phyloP scores from a whole-genome alignment of 92 coral and sea anemone genomes.

The Muricea muricata region DNA sequence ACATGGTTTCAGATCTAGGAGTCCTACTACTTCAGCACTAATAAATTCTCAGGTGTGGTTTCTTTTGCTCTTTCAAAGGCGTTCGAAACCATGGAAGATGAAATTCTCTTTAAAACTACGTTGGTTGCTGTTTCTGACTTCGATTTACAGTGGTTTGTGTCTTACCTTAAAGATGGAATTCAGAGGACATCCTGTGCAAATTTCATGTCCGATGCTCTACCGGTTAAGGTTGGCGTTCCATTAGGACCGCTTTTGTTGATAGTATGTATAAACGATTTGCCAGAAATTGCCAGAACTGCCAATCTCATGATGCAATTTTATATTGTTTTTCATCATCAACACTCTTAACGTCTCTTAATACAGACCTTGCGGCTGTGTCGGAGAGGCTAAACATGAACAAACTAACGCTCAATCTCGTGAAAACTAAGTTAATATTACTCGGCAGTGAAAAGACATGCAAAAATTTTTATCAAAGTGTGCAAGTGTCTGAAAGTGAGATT shows the following conservation, averaged over 20 bases:
- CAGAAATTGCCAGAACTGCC: not conserved
- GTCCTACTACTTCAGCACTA: not conserved
- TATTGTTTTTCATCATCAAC: not conserved
- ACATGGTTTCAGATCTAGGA: not conserved
- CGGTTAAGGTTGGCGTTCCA: not conserved
- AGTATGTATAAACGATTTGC: not conserved
- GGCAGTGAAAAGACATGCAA: not conserved
- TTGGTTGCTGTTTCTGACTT: not conserved
- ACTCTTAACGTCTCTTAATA: not conserved
- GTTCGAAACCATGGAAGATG: not conserved
- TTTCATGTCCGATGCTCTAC: not conserved
- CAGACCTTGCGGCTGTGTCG: not conserved
- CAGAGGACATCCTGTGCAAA: not conserved
- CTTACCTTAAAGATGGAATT: not conserved
- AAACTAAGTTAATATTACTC: not conserved
- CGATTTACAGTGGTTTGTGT: not conserved
- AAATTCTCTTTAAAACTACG: too few species aligned
- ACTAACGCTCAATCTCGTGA: not conserved
- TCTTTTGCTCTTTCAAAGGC: not conserved
- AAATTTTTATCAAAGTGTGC: too few species aligned
- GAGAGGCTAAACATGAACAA: not conserved
- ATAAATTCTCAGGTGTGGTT: not conserved
- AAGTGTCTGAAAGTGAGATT: too few species aligned
- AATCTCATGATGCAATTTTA: not conserved
- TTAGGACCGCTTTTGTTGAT: not conserved